Evolutionary conservation across 1,140 invertebrate species (phyloP).

Genomic region (Brachionus paranguensis): DNA sequence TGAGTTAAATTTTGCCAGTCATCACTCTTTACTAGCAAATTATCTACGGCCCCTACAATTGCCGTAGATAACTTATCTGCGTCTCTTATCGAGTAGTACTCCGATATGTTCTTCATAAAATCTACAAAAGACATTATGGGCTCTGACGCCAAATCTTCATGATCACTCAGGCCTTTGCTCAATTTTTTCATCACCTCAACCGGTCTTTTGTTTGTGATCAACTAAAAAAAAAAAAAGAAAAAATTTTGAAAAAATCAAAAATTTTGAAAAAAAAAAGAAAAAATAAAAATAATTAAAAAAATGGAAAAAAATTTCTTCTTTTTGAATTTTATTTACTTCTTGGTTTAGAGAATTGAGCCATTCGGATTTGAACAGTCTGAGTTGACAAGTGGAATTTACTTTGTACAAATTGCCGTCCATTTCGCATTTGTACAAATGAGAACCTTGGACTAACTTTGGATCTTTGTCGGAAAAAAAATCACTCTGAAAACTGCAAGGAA

Average conservation of each 20-base stretch:
- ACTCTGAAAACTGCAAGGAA: not conserved
- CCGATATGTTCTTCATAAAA: not conserved
- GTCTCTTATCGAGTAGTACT: not conserved
- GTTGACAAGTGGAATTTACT: not conserved
- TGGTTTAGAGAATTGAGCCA: not conserved
- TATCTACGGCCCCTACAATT: not conserved
- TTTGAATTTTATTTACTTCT: not conserved
- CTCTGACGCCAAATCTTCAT: not conserved
- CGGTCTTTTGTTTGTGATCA: not conserved
- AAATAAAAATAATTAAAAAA: not conserved
- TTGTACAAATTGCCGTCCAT: not conserved
- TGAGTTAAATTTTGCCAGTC: not conserved
- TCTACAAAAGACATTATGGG: not conserved
- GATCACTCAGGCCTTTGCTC: not conserved
- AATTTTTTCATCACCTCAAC: not conserved
- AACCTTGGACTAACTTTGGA: not conserved
- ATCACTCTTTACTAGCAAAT: not conserved
- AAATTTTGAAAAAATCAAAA: not conserved
- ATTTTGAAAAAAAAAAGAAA: not conserved
- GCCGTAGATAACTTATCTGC: not conserved
- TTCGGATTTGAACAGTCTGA: not conserved
- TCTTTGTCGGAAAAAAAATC: not conserved
- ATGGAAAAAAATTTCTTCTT: not conserved
- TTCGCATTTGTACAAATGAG: conserved; percentile 32
- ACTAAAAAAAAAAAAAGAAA: not conserved